Percentiles rank a stretch among this genome's conserved stretches.
Evolutionary conservation across 2,888 invertebrate genomes (phyloP).

Genomic region (Caprella mutica): DNA sequence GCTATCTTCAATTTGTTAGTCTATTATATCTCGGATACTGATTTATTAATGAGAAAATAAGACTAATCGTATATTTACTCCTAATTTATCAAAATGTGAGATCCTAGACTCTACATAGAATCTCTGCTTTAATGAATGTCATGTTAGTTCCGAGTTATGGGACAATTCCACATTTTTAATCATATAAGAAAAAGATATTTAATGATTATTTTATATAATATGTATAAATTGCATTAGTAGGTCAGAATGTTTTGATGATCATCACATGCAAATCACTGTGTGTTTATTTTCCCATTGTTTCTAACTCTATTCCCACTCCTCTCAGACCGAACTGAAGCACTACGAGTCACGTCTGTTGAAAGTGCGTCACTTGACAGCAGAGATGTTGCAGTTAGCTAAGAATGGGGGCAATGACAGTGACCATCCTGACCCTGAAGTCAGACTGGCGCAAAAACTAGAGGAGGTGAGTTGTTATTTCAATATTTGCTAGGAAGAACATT

Average conservation of each 20-base stretch:
- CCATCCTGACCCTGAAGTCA: slow-evolving; percentile 1
- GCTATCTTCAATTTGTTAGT: no score
- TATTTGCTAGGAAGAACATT: no score
- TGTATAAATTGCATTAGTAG: background rate
- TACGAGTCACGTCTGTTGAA: slow-evolving; percentile 77
- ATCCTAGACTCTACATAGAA: no score
- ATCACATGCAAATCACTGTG: background rate
- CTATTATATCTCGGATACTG: no score
- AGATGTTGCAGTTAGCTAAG: slow-evolving; percentile 60
- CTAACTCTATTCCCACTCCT: slow-evolving; percentile 13
- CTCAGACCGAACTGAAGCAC: slow-evolving; percentile 65
- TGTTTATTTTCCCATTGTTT: background rate
- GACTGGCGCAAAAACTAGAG: slow-evolving; percentile 4
- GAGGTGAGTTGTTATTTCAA: background rate
- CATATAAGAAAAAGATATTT: no score
- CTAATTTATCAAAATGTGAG: no score
- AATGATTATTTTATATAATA: background rate
- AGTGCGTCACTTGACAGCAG: slow-evolving; percentile 66
- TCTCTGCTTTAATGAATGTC: no score
- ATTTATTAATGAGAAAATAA: no score
- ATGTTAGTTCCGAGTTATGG: no score
- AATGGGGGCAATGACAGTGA: slow-evolving; percentile 41
- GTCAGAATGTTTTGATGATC: background rate
- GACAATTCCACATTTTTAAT: no score
- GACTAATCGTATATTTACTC: no score